phyloP scores from a whole-genome alignment of 2,888 invertebrate species.

The Plusia festucae region DNA sequence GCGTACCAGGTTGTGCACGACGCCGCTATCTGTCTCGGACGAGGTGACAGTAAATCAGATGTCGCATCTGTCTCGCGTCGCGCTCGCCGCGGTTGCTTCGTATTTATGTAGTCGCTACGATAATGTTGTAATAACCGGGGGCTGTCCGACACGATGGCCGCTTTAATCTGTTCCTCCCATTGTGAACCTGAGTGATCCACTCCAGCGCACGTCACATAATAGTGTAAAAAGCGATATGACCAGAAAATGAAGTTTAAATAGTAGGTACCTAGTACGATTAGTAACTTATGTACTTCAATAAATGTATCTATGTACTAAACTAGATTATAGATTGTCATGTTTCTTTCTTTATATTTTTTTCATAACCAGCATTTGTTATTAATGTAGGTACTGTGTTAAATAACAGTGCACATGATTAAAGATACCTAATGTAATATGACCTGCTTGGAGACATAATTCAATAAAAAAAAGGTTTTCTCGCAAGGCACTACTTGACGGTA shows the following conservation, averaged over 20 bases:
- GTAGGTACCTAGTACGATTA: background rate
- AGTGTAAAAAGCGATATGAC: too few species aligned
- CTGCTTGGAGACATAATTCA: too few species aligned
- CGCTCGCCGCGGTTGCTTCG: background rate
- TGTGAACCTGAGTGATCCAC: background rate
- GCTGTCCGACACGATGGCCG: background rate
- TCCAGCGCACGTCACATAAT: background rate
- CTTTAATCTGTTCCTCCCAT: background rate
- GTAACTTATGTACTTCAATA: background rate
- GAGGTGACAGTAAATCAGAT: background rate
- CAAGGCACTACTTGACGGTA: constrained; percentile 13
- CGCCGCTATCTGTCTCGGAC: background rate
- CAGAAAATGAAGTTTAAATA: too few species aligned
- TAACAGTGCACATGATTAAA: too few species aligned
- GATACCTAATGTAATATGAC: too few species aligned
- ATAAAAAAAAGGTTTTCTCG: too few species aligned
- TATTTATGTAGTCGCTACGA: background rate
- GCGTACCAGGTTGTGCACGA: background rate
- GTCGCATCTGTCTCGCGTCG: background rate
- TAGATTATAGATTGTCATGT: too few species aligned
- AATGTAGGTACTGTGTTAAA: too few species aligned
- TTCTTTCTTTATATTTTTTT: too few species aligned
- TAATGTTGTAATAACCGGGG: background rate
- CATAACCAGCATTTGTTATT: too few species aligned
- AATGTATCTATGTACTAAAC: too few species aligned